Evolutionary conservation across 2,888 invertebrate species (phyloP).

Genomic region (Lepidocyrtoides sp.): DNA sequence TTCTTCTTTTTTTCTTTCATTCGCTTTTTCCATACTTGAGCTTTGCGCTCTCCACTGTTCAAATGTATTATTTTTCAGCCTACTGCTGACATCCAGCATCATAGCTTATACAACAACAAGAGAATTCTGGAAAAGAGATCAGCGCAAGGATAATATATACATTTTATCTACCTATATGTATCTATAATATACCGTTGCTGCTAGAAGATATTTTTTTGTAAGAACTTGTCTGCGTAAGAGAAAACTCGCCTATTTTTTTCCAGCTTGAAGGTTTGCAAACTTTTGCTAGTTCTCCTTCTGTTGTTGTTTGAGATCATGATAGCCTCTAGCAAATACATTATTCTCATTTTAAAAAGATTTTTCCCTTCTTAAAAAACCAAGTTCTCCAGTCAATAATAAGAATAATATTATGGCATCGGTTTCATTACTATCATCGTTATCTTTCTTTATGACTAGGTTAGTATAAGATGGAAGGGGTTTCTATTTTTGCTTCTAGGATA

Average conservation of each 20-base stretch:
- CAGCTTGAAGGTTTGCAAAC: background rate
- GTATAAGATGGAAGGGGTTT: too few species aligned
- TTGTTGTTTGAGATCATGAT: slow-evolving; percentile 1
- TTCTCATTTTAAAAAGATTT: background rate
- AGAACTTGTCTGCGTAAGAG: background rate
- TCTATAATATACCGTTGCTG: too few species aligned
- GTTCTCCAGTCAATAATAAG: background rate
- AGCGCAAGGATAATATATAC: background rate
- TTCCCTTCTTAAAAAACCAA: background rate
- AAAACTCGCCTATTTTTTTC: background rate
- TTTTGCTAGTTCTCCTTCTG: background rate
- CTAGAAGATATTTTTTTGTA: background rate
- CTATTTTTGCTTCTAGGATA: too few species aligned
- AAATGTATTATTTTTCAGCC: background rate
- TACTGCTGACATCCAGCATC: background rate
- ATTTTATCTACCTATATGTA: too few species aligned
- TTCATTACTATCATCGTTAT: background rate
- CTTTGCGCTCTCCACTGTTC: background rate
- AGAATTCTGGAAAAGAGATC: background rate
- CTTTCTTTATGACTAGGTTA: too few species aligned
- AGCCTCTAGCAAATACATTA: background rate
- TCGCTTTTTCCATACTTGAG: background rate
- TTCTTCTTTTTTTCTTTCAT: background rate
- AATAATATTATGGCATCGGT: background rate
- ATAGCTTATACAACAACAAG: background rate